These are phyloP conservation scores for Drosophila monieri DNA, from an alignment of 2,888 invertebrate species.

Conservation along the genomic window DNA sequence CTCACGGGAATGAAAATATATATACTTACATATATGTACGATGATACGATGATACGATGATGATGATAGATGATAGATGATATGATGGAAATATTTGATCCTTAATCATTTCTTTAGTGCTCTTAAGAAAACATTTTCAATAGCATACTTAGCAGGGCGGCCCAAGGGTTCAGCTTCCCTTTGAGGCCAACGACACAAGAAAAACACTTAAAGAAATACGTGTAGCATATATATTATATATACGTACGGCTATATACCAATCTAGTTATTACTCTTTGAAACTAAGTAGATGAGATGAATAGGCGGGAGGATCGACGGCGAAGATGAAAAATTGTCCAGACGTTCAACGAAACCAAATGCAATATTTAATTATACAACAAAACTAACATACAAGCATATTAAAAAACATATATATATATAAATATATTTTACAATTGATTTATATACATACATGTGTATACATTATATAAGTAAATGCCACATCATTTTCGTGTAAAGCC, in stretches of 20 bases:
- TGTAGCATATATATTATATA: conserved; percentile 28
- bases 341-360: conserved; percentile 77
- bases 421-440: conserved; percentile 68
- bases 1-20: conserved; percentile 4
- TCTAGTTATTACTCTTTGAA: conserved; percentile 46
- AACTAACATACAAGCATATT: conserved; percentile 45
- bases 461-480: conserved; percentile 48
- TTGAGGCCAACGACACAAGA: conserved; percentile 33
- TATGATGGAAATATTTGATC: conserved; percentile 19
- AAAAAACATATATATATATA: conserved; percentile 33
- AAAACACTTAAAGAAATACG: conserved; percentile 19
- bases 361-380: conserved; percentile 74
- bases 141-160: conserved; percentile 37
- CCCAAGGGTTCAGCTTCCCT: conserved; percentile 3
- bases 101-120: conserved; percentile 15
- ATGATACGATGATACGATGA: background rate
- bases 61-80: background rate
- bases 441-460: conserved; percentile 57
- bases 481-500: conserved; percentile 69
- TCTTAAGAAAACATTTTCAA: conserved; percentile 19
- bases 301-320: conserved; percentile 15
- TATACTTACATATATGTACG: background rate
- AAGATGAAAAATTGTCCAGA: conserved; percentile 63
- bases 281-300: conserved; percentile 50
- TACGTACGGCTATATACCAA: conserved; percentile 51